Conservation (phyloP, 2,113 vertebrate species). For the Callipepla californica region DNA sequence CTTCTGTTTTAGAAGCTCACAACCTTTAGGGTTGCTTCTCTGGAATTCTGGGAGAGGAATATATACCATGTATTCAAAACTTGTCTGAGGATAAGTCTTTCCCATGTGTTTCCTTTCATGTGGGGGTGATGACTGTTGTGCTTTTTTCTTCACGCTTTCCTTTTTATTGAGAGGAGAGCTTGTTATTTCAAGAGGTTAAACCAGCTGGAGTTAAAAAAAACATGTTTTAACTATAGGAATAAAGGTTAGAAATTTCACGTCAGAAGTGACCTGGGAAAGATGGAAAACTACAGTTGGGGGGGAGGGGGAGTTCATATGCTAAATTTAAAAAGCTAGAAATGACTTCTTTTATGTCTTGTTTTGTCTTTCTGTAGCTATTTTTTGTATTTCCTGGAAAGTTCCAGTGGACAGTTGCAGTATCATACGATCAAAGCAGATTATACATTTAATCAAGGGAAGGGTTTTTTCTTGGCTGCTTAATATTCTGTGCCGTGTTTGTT, state of each 20-base stretch:
- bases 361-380: neutral
- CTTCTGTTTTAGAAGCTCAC: neutral
- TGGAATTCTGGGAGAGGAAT: neutral
- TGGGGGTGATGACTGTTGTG: neutral
- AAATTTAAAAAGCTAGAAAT: neutral
- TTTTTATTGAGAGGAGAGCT: neutral
- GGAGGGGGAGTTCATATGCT: neutral
- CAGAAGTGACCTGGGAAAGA: neutral
- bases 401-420: neutral
- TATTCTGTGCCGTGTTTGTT: conserved; percentile 45
- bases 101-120: neutral
- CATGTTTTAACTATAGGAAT: neutral
- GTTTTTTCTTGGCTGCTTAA: conserved; percentile 51
- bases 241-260: neutral
- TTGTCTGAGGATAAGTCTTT: neutral
- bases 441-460: neutral
- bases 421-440: conserved; percentile 26
- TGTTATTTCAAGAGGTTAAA: neutral
- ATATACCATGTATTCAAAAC: neutral
- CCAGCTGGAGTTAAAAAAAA: neutral
- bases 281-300: neutral
- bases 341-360: neutral
- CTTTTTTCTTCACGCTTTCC: neutral
- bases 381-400: neutral
- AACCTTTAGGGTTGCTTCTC: neutral